Base-by-base conservation (phyloP, 2,797 vertebrate genomes). In the Thripadectes ignobilis region DNA sequence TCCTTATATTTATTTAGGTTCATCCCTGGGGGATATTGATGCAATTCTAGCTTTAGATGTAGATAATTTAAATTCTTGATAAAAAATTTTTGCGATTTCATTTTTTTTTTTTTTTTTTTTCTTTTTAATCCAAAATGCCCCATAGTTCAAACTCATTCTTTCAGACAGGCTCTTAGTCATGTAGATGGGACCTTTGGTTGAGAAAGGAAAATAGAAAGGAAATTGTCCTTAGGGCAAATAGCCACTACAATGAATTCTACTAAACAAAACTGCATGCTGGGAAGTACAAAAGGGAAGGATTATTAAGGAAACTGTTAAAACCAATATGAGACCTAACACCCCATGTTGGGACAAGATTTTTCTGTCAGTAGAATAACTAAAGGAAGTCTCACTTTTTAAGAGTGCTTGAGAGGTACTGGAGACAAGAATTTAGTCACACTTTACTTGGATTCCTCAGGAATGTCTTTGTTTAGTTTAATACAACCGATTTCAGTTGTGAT, bases 361-460 rank as follows among this genome's bases (percentile, higher is more conserved):
- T 89, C 43, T 86, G 57, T 96, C 51, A 18, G n/a, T 45, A 55
- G 81, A 94, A 65, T 88, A 75, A 81, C 55, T 68, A 94, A 95
- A 73, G 87, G 38, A 89, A 78, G 89, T 96, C 93, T 97, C 94
- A 94, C n/a, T 97, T 97, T 98, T 97, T 97, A 98, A 97, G 94
- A 83, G 87, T 66, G 54, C 68, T 97, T 97, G 86, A 95, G 95
- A 87, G 69, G 80, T 93, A 78, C 94, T 93, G 65, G 89, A 96
- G 97, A 97, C 96, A 96, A 97, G 89, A 93, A 84, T 96, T 98
- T 98, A 97, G 98, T 98, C 97, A 98, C 91, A 89, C 96, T 96
- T 95, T 76, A 68, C 76, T 97, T 97, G 86, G 34, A 84, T 94
- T 95, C 95, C 90, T 95, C 95, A 94, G 95, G 96, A 97, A 97